These are phyloP conservation scores for Heteromormyrus szaboi DNA, from an alignment of 2,797 vertebrate species.

Conservation along the genomic window DNA sequence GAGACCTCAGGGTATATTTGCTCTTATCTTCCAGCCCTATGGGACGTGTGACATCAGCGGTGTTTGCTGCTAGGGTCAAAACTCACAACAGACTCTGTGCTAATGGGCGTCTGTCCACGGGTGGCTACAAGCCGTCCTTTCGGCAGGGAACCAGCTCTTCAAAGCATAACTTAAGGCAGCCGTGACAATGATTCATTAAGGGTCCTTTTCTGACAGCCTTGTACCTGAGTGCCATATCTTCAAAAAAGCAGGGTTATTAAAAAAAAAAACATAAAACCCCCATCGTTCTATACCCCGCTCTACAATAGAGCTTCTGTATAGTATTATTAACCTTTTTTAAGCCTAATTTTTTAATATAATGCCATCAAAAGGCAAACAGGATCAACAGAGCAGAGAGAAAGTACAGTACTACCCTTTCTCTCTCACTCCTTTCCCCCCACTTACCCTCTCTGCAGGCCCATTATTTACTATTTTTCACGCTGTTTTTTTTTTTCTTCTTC, in stretches of 20 bases:
- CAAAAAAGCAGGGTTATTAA: constrained; percentile 61
- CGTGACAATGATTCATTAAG: constrained; percentile 64
- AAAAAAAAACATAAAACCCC: constrained; percentile 43
- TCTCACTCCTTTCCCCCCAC: not conserved
- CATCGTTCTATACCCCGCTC: constrained; percentile 54
- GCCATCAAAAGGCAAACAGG: constrained; percentile 69
- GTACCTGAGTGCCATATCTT: constrained; percentile 53
- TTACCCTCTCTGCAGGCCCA: not conserved
- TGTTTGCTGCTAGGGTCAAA: not conserved
- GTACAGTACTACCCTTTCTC: constrained; percentile 63
- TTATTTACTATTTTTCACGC: not conserved
- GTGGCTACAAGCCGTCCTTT: not conserved
- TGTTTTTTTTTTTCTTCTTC: not conserved
- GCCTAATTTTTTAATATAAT: constrained; percentile 74
- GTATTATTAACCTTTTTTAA: constrained; percentile 62
- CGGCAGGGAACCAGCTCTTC: not conserved
- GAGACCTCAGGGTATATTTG: not conserved
- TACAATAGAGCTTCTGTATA: constrained; percentile 70
- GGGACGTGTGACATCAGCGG: not conserved
- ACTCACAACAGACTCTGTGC: not conserved
- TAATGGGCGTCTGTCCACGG: not conserved
- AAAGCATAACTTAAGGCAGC: constrained; percentile 30
- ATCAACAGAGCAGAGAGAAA: constrained; percentile 43
- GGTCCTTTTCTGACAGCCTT: constrained; percentile 49
- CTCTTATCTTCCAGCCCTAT: not conserved